Evolutionary conservation across 2,113 vertebrate species (phyloP), one percentile per base, ranked within the genome.

Genomic region (Arizona elegans): DNA sequence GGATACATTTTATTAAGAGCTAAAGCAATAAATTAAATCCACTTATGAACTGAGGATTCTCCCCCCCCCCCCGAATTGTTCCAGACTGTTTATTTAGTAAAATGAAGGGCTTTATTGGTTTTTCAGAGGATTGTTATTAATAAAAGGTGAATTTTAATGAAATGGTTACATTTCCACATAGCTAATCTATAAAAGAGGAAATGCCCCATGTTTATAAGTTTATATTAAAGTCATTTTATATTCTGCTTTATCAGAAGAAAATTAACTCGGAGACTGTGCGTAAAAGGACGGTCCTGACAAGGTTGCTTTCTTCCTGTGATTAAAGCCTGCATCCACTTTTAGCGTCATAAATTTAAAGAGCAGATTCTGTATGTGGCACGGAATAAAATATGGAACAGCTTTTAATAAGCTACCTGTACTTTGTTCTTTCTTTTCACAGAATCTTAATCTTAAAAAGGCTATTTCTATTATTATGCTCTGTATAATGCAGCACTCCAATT

Each of bases 11-110:
- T 96, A 95, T 97, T 95, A 96, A 95, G 94, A 95, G 59, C 85
- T 75, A 96, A 96, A 96, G 95, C 95, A 96, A 94, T 97, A 95
- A 96, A 96, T 97, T 97, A 97, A 96, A 92, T 97, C 95, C 94
- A 87, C 89, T 97, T 97, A 95, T 96, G 96, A 95, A 90, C 96
- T 94, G 94, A 95, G 94, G 96, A 93, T 95, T 95, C 95, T 97
- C 96, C 96, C 38, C 38, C 38, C 1, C 38, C 38, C 96, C 70
- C 92, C 94, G 95, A 97, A 95, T 94, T 96, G 93, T 96, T 97
- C 95, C 91, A 96, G 95, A 95, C 93, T 96, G 94, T 86, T 93
- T 91, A 95, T 97, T 96, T 94, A 91, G 54, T 94, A 93, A 92
- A 93, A 96, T 96, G 93, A 89, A 65, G 90, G n/a, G 55, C 89